A percentile compares a stretch with the other conserved stretches of the same genome.
These are phyloP conservation scores for Dasypolia templi DNA, from an alignment of 2,888 invertebrate species.

Conservation along the genomic window DNA sequence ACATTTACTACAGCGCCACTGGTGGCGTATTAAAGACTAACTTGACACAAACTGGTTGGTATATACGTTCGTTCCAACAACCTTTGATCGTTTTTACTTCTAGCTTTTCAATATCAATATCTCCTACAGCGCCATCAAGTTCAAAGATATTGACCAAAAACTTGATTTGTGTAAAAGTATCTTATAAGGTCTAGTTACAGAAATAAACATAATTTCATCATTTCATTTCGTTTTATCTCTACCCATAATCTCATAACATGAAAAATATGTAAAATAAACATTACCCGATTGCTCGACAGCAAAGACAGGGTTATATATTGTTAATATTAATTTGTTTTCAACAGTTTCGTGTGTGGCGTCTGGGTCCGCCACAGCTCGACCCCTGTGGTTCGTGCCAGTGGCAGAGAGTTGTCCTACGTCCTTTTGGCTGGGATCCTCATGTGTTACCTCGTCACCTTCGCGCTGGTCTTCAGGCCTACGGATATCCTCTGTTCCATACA, in stretches of 20 bases:
- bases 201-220: neutral
- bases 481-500: constrained; percentile 97
- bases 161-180: neutral
- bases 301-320: neutral
- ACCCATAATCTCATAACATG: neutral
- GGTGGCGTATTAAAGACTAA: too few species aligned
- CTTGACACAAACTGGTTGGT: too few species aligned
- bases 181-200: neutral
- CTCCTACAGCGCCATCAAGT: neutral
- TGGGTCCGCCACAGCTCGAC: constrained; percentile 97
- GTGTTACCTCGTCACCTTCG: constrained; percentile 98
- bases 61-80: too few species aligned
- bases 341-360: constrained; percentile 93
- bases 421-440: constrained; percentile 96
- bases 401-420: constrained; percentile 97
- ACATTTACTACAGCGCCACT: too few species aligned
- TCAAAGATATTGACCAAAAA: neutral
- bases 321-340: neutral
- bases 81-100: neutral
- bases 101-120: neutral
- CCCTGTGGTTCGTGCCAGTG: constrained; percentile 99
- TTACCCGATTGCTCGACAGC: neutral
- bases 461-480: constrained; percentile 95
- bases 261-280: too few species aligned
- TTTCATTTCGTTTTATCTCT: neutral